Evolutionary conservation across 2,888 invertebrate species (phyloP), one percentile per base, ranked within the genome.

Genomic region (Parochlus steinenii): DNA sequence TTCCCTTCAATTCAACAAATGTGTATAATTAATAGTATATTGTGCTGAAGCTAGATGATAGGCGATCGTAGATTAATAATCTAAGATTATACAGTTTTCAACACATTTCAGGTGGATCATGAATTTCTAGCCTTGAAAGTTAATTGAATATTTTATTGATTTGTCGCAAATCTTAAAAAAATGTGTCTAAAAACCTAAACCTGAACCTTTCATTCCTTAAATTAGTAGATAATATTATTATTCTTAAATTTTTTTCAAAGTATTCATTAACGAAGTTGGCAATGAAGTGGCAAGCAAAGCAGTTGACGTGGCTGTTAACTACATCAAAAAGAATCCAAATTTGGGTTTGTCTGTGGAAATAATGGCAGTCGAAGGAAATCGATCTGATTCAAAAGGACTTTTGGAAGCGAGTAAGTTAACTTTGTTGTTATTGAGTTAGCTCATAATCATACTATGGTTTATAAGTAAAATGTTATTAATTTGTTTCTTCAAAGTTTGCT

Each of bases 241-340:
- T 17, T 33, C 14, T 18, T 23, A 12, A 16, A 25, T 37, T 14
- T 19, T 22, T 30, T 14, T 25, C 15, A 30, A 52, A 79, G 80
- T 80, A 50, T 68, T 73, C 47, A 70, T 80, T 32, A 80, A 79
- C 48, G 80, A 81, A 54, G 74, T 75, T 49, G 71, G 69, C 38
- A 78, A 80, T 51, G 67, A 70, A 31, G 63, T 75, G 17, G 78
- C 78, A 4, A 70, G 74, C 43, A 73, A 72, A 52, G 69, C 78
- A 3, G 64, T 79, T 31, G 74, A 76, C 45, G 74, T 76, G 14
- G 77, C 74, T 2, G 62, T 72, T 40, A 74, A 74, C 38, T 80
- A 73, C 52, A 63, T 80, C 10, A 67, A 74, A 45, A 69, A 75
- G 40, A 77, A 74, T 50, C 69, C 73, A 4, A 69, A 64, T 47